Evolutionary conservation across 2,113 vertebrate species (phyloP).

Genomic region (Sphaerodactylus townsendi): DNA sequence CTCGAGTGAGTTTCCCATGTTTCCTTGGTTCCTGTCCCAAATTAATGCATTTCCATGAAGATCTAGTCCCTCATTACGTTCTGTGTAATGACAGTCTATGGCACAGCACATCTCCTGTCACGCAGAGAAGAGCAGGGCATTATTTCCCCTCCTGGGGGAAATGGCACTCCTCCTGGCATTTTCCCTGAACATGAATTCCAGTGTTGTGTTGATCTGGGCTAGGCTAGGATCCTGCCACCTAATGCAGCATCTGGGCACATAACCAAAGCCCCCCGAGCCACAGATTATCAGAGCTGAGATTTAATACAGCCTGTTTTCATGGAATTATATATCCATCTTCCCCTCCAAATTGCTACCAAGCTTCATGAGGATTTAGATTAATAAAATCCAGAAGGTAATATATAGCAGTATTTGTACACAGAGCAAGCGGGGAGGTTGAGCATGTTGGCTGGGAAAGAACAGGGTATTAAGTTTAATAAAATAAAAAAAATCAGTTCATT

Average conservation of each 20-base stretch:
- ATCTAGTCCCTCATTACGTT: neutral
- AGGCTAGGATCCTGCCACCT: neutral
- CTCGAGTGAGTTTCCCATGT: neutral
- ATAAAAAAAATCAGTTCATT: too few relatives aligned
- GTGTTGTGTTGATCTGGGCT: neutral
- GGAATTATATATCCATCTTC: neutral
- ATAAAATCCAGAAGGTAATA: neutral
- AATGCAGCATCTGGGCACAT: neutral
- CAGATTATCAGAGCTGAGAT: neutral
- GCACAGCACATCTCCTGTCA: neutral
- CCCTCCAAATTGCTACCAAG: neutral
- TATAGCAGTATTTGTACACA: neutral
- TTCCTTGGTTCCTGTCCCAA: neutral
- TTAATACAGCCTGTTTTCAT: neutral
- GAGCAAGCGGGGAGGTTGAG: neutral
- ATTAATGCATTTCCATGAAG: neutral
- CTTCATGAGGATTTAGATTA: neutral
- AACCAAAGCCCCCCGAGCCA: neutral
- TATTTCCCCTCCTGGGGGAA: neutral
- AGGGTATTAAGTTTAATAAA: too few relatives aligned
- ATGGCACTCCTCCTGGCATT: neutral
- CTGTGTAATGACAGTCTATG: neutral
- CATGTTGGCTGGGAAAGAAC: too few relatives aligned
- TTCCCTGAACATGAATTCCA: neutral
- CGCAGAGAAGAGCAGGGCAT: neutral